Conservation (phyloP, 2,113 vertebrate species). For the Callionymus lyra region DNA sequence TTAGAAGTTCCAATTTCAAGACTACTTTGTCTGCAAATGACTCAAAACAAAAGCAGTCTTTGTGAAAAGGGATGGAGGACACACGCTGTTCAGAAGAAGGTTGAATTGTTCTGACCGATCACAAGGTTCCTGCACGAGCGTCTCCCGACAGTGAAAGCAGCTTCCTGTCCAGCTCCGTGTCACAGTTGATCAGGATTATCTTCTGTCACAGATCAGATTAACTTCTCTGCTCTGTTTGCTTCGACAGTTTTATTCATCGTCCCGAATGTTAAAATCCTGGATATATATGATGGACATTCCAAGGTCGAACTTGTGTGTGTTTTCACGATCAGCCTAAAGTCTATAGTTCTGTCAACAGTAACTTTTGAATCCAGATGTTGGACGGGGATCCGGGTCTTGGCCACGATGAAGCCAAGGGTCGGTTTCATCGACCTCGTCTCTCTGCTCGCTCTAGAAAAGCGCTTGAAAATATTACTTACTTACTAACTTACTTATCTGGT, state of each 20-base stretch:
- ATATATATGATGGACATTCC: too few species aligned
- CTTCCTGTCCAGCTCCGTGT: conserved; percentile 21
- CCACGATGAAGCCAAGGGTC: conserved; percentile 21
- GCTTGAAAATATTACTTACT: too few species aligned
- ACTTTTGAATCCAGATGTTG: conserved; percentile 28
- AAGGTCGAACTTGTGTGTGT: background rate
- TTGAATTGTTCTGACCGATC: too few species aligned
- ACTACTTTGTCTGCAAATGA: too few species aligned
- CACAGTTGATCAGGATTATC: conserved; percentile 53
- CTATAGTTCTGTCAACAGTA: background rate
- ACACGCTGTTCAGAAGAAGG: too few species aligned
- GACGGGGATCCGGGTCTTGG: conserved; percentile 26
- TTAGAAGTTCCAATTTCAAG: too few species aligned
- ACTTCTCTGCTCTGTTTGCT: conserved; percentile 5
- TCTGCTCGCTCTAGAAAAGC: too few species aligned
- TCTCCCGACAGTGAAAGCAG: background rate
- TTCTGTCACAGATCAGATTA: conserved; percentile 38
- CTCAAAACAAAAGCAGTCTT: too few species aligned
- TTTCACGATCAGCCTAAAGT: background rate
- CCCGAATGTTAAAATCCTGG: too few species aligned
- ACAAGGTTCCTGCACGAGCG: background rate
- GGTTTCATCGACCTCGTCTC: conserved; percentile 29
- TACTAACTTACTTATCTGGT: too few species aligned
- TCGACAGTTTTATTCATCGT: background rate
- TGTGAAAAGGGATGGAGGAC: too few species aligned